phyloP scores from a whole-genome alignment of 2,888 invertebrate genomes.

The Conchocele bisecta region DNA sequence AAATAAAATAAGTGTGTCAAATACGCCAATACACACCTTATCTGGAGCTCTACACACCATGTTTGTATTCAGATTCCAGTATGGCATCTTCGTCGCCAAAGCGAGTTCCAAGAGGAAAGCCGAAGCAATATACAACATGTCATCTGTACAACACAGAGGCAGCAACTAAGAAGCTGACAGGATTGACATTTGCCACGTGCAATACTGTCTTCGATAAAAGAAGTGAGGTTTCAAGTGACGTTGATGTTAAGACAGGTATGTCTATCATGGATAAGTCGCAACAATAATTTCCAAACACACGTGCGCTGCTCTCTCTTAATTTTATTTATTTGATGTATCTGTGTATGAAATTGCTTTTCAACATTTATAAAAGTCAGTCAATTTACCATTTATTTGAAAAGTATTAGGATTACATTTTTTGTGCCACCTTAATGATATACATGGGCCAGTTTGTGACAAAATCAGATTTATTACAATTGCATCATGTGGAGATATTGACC shows the following conservation, averaged over 20 bases:
- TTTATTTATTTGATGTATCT: not conserved
- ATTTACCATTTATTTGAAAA: not conserved
- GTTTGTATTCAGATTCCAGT: too few species aligned
- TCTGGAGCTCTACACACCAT: too few species aligned
- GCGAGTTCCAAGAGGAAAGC: conserved; percentile 60
- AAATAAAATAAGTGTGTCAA: too few species aligned
- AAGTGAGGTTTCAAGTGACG: not conserved
- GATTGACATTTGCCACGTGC: conserved; percentile 66
- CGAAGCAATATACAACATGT: conserved; percentile 65
- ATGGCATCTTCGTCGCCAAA: conserved; percentile 45
- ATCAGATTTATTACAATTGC: too few species aligned
- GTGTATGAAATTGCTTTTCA: not conserved
- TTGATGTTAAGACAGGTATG: conserved; percentile 1
- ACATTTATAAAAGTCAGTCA: not conserved
- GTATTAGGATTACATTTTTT: too few species aligned
- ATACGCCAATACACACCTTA: too few species aligned
- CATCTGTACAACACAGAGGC: conserved; percentile 63
- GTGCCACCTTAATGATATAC: too few species aligned
- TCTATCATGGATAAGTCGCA: not conserved
- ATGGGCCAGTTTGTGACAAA: too few species aligned
- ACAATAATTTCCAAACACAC: not conserved
- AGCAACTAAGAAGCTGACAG: conserved; percentile 58
- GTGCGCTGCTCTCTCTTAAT: not conserved
- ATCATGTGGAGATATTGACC: too few species aligned
- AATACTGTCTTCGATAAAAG: conserved; percentile 57